Evolutionary conservation across 2,888 invertebrate genomes (phyloP).

Genomic region (Octonoba sinensis): DNA sequence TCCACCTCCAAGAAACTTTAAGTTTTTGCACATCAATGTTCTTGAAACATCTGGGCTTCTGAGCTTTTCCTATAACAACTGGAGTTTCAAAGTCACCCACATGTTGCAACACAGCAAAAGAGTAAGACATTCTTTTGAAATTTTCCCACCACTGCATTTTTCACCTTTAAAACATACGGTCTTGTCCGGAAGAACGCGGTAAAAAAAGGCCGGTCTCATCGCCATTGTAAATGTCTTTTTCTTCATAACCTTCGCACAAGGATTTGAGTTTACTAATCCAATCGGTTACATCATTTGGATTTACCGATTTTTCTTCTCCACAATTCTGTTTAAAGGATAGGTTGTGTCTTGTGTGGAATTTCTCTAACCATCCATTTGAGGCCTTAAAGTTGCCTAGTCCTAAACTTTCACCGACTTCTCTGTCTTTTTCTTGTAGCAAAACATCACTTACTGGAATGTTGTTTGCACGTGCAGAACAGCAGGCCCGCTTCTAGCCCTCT

Average conservation of each 20-base stretch:
- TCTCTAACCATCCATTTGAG: slow-evolving; percentile 18
- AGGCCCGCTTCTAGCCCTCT: too few species aligned
- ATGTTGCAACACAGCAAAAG: slow-evolving; percentile 5
- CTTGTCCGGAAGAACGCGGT: background rate
- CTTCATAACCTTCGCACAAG: slow-evolving; percentile 11
- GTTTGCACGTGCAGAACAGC: background rate
- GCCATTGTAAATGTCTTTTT: background rate
- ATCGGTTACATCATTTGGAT: slow-evolving; percentile 1
- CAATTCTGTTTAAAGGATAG: slow-evolving; percentile 15
- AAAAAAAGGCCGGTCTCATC: slow-evolving; percentile 9
- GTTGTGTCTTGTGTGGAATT: slow-evolving; percentile 8
- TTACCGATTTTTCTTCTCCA: slow-evolving; percentile 25
- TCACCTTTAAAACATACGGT: slow-evolving; percentile 8
- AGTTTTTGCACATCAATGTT: too few species aligned
- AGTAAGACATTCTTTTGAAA: slow-evolving; percentile 7
- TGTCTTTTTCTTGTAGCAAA: slow-evolving; percentile 11
- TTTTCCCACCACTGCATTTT: slow-evolving; percentile 14
- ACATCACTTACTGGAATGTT: slow-evolving; percentile 17
- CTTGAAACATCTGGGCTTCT: too few species aligned
- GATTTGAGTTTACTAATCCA: slow-evolving; percentile 10
- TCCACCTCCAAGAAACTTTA: too few species aligned
- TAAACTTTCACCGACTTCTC: slow-evolving; percentile 5
- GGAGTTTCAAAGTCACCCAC: too few species aligned
- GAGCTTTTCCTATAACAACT: too few species aligned
- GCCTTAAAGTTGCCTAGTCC: slow-evolving; percentile 13